Evolutionary conservation across 1,140 invertebrate species (phyloP), one percentile per base, ranked within the genome.

Genomic region (Drosophila baimaii): DNA sequence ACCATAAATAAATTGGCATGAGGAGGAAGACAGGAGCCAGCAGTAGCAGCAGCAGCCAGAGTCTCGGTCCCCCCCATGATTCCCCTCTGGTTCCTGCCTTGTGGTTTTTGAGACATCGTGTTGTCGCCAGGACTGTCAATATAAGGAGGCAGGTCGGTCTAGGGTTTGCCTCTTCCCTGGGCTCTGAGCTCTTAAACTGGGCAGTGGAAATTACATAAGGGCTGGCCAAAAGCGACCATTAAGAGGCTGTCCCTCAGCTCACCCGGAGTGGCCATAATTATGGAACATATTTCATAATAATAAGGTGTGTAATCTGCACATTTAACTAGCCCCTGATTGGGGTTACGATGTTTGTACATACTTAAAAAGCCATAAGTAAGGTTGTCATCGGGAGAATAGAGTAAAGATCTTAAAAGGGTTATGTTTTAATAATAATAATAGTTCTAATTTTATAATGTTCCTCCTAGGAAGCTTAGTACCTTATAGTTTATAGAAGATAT

Each of bases 1-100:
- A 90, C 86, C 86, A 90, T 90, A 90, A 90, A 90, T 90, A 90
- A 90, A 90, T 80, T 88, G 86, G 85, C 84, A 84, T 65, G 85
- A 89, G 84, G 81, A 89, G 84, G 77, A 81, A 90, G 77, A 88
- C 84, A 80, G 84, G 83, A 86, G 81, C 68, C 79, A 76, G 69
- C 17, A 79, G 69, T 15, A 79, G 54, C 35, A 57, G 62, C 12
- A 49, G 21, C n/a, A 47, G 46, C 33, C 62, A 31, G 29, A 52
- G 73, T 56, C 52, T 46, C 41, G 63, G 25, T 46, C 19, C 21
- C 56, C 44, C 4, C 5, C n/a, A 9, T 21, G 3, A 9, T 3
- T 41, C 41, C 29, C 51, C 35, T 29, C 1, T n/a, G n/a, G n/a
- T n/a, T n/a, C n/a, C n/a, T n/a, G n/a, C 47, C 19, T 27, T 37